Evolutionary conservation across 2,888 invertebrate species (phyloP).

Genomic region (Torymus texanus): DNA sequence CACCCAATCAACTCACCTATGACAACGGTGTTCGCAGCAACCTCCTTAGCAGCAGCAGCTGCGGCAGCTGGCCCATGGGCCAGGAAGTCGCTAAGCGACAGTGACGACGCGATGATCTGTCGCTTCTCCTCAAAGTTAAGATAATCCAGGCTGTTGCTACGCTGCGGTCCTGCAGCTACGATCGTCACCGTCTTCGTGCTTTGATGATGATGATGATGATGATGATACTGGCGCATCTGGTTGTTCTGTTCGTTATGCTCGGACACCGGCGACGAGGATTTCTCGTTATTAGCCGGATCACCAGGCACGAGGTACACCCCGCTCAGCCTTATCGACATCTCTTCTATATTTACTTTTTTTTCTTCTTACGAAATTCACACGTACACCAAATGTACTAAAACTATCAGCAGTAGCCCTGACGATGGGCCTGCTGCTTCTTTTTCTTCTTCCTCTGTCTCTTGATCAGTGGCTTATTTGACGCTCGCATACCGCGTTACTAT

Average conservation of each 20-base stretch:
- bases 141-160: constrained; percentile 91
- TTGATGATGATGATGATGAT: constrained; percentile 66
- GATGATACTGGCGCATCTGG: constrained; percentile 58
- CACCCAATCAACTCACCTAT: constrained; percentile 69
- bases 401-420: too few relatives aligned
- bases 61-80: constrained; percentile 82
- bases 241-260: constrained; percentile 28
- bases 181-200: constrained; percentile 80
- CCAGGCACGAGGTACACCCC: constrained; percentile 71
- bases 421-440: neutral
- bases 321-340: constrained; percentile 70
- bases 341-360: too few relatives aligned
- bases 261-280: constrained; percentile 45
- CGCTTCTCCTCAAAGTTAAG: constrained; percentile 94
- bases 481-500: constrained; percentile 6
- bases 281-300: constrained; percentile 62
- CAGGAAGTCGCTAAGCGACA: constrained; percentile 90
- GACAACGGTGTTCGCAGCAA: constrained; percentile 75
- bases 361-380: too few relatives aligned
- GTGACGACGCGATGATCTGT: constrained; percentile 90
- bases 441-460: constrained; percentile 13
- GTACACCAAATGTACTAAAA: too few relatives aligned
- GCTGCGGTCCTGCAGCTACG: constrained; percentile 78
- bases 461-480: constrained; percentile 7
- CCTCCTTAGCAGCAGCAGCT: constrained; percentile 76